phyloP scores from a whole-genome alignment of 2,797 vertebrate genomes.

The Sus cebifrons region DNA sequence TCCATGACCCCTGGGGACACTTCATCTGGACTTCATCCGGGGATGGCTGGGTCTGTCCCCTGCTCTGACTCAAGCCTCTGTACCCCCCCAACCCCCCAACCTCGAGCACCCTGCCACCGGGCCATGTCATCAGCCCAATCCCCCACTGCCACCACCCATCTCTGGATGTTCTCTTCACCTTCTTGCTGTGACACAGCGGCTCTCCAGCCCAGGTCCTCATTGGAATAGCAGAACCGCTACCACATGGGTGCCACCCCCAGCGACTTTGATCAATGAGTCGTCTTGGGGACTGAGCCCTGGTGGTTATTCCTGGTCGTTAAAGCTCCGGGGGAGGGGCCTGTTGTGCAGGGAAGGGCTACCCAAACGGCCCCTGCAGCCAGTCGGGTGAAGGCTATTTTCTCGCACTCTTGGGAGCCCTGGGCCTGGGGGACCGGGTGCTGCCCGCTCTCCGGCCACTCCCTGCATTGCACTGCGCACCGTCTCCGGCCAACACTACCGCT shows the following conservation, averaged over 20 bases:
- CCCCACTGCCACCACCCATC: background rate
- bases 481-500: background rate
- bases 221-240: background rate
- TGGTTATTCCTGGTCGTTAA: background rate
- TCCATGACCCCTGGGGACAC: background rate
- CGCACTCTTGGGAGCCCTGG: background rate
- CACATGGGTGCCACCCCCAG: background rate
- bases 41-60: background rate
- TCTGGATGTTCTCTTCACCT: background rate
- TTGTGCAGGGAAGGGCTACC: background rate
- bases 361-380: background rate
- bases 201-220: background rate
- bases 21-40: background rate
- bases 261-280: rapidly evolving
- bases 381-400: background rate
- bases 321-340: background rate
- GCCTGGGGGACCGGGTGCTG: background rate
- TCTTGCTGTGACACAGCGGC: background rate
- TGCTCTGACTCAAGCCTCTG: background rate
- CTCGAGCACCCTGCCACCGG: background rate
- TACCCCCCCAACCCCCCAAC: background rate
- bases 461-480: too few relatives aligned
- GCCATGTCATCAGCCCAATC: background rate
- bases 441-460: rapidly evolving
- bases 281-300: background rate